phyloP scores from a whole-genome alignment of 2,113 vertebrate genomes.

The Carlito syrichta region DNA sequence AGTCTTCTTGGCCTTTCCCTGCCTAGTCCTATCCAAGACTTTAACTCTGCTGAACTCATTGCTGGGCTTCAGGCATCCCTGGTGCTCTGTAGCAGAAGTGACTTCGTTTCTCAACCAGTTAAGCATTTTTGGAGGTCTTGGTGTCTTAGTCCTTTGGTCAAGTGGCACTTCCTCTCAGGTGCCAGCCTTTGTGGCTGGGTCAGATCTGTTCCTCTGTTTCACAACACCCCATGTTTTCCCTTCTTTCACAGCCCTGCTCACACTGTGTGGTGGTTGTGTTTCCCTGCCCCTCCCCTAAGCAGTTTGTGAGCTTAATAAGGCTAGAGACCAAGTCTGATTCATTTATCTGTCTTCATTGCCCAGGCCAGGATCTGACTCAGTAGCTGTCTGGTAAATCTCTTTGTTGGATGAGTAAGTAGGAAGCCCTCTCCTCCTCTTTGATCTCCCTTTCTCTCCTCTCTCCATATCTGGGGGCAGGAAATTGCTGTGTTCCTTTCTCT shows the following conservation, averaged over 20 bases:
- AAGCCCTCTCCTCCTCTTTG: background rate
- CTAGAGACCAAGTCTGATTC: constrained; percentile 18
- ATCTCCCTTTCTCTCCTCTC: background rate
- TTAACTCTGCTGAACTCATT: constrained; percentile 16
- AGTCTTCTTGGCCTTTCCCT: background rate
- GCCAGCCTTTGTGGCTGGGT: background rate
- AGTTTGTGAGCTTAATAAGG: background rate
- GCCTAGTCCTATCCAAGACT: background rate
- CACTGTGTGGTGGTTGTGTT: background rate
- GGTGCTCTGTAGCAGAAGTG: constrained; percentile 7
- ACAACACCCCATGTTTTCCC: background rate
- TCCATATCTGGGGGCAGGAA: background rate
- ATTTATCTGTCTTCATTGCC: constrained; percentile 22
- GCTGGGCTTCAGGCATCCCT: background rate
- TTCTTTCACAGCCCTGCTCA: background rate
- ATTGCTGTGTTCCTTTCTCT: background rate
- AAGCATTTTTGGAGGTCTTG: constrained; percentile 27
- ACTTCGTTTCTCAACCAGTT: constrained; percentile 7
- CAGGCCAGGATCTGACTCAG: background rate
- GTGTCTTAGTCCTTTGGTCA: constrained; percentile 31
- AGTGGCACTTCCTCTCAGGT: background rate
- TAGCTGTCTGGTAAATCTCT: background rate
- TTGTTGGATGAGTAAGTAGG: constrained; percentile 22
- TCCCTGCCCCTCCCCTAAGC: background rate
- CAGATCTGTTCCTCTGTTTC: background rate